Conservation (phyloP, 2,888 invertebrate species). For the Phalera bucephala region DNA sequence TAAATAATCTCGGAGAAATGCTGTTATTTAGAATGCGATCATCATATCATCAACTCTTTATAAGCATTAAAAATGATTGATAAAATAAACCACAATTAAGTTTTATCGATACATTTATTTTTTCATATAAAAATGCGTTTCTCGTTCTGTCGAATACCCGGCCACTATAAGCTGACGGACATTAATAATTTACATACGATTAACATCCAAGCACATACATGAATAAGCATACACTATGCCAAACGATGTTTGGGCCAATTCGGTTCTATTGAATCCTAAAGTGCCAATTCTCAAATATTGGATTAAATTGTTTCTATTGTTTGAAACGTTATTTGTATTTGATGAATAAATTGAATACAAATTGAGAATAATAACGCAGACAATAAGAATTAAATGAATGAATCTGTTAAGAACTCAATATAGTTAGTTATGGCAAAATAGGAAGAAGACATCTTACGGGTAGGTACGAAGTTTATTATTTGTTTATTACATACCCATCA, state of each 20-base stretch:
- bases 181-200: slow-evolving; percentile 50
- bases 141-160: slow-evolving; percentile 22
- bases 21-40: too few relatives aligned
- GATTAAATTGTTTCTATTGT: slow-evolving; percentile 22
- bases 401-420: too few relatives aligned
- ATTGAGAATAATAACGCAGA: too few relatives aligned
- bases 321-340: slow-evolving; percentile 11
- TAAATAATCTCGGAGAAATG: too few relatives aligned
- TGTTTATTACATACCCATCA: too few relatives aligned
- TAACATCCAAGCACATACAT: slow-evolving; percentile 42
- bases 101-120: slow-evolving; percentile 70
- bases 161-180: slow-evolving; percentile 57
- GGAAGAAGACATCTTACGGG: not conserved
- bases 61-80: too few relatives aligned
- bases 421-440: not conserved
- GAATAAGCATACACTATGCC: slow-evolving; percentile 22
- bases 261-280: slow-evolving; percentile 19
- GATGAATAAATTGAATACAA: slow-evolving; percentile 24
- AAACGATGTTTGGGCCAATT: slow-evolving; percentile 13
- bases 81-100: too few relatives aligned
- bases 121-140: slow-evolving; percentile 70
- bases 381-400: too few relatives aligned
- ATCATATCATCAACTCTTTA: too few relatives aligned
- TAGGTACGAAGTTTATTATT: too few relatives aligned
- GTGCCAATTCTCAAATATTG: slow-evolving; percentile 12